Evolutionary conservation across 2,113 vertebrate species (phyloP), one percentile per base, ranked within the genome.

Genomic region (Hiodon tergisus): DNA sequence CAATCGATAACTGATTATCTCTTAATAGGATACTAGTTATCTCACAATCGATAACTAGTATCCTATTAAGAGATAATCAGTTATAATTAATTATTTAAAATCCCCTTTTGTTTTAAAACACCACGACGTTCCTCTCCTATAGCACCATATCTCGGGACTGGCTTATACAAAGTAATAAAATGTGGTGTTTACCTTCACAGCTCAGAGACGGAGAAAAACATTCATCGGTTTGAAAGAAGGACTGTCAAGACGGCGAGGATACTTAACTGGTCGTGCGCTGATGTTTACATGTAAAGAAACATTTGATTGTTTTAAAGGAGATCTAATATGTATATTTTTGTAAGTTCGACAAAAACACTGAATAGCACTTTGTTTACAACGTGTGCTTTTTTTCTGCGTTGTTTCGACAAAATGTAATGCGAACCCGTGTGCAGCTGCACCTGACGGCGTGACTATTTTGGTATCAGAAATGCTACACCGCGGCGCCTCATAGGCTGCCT

Each of bases 371-470:
- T 81, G 88, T 86, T 88, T 80, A 67, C 72, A 13, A 6, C 3
- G 73, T 79, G 79, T 81, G 77, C 48, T 74, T 77, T 80, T 81
- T 82, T 74, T 77, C 84, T 74, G 61, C 82, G 77, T 77, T 80
- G 78, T 90, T 89, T 89, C 85, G 79, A 83, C 85, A 79, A 81
- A 81, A 72, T 83, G 91, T 88, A 94, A 93, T 48, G 3, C 51
- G 88, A 88, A 80, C 74, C 79, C 13, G 76, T 81, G 81, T 90
- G 81, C 83, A 78, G 84, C 76, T 89, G 90, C 91, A 93, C 90
- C 91, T 93, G 89, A 88, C 55, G 73, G 57, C 2, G 79, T 82
- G 76, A 82, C 85, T 94, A 93, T 95, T 94, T 92, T 83, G 68
- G 87, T 78, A 69, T 67, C 4, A 84, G 87, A 78, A 86, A 90